Base-by-base conservation (phyloP, 2,888 invertebrate species). In the Yponomeuta evonymella region DNA sequence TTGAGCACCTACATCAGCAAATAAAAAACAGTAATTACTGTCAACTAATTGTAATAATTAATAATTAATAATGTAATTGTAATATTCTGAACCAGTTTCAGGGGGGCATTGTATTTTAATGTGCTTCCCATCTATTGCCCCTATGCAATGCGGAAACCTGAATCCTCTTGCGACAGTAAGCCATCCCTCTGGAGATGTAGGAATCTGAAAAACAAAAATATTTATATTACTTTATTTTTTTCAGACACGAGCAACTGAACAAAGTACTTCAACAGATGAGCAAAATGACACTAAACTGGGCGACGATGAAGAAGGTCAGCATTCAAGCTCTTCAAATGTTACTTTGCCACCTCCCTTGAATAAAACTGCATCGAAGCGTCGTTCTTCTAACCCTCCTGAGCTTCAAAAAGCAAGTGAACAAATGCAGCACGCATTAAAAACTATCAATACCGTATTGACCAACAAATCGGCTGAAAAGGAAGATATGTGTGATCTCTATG, bases 401-500 rank as follows among this genome's bases (percentile, higher is more conserved):
- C 68, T 72, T 70, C 65, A 72, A 72, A 72, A 68, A 70, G 72
- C 72, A 72, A 70, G 51, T 65, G 68, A 72, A 70, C 70, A 70
- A 72, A 72, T 72, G 72, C 66, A 66, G 30, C 58, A 72, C 62
- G 72, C 72, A 70, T 62, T 62, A n/a, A 62, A 62, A n/a, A 62
- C 62, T n/a, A n/a, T 62, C 15, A 62, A 62, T 62, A 15, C 70
- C 43, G 68, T 63, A 48, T 70, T 70, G 67, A 29, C 70, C 70
- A 72, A 72, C 68, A 72, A 72, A 72, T 70, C 64, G 67, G 68
- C 69, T 70, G 65, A 70, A 72, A 70, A 36, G 65, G 72, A 72
- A 69, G 72, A 72, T 69, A 58, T 69, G 68, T 72, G 72, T 63
- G 72, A 72, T 70, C 48, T 72, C 43, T 72, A 72, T 72, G 72